These are phyloP conservation scores for Aradus depressus DNA, from an alignment of 2,888 invertebrate species.

Conservation along the genomic window DNA sequence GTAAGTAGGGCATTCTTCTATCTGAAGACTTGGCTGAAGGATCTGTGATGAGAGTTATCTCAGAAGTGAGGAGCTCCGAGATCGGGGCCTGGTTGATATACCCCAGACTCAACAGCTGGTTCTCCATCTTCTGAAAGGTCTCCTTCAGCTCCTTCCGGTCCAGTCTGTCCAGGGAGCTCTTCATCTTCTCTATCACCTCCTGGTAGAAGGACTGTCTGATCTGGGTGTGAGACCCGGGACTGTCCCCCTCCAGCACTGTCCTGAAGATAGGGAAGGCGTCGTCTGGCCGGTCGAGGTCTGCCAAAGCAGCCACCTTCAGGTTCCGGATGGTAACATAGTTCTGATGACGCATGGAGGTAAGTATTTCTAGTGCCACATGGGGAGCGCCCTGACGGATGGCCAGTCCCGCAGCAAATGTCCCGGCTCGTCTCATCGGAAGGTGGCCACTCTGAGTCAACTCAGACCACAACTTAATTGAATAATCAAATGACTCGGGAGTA, in stretches of 20 bases:
- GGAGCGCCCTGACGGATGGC: slow-evolving; percentile 58
- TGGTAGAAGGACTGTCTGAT: too few relatives aligned
- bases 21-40: too few relatives aligned
- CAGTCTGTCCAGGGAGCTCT: too few relatives aligned
- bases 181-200: too few relatives aligned
- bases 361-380: slow-evolving; percentile 54
- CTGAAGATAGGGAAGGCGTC: slow-evolving; percentile 52
- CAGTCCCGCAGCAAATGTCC: slow-evolving; percentile 51
- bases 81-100: too few relatives aligned
- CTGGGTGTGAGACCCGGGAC: too few relatives aligned
- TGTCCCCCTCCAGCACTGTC: slow-evolving; percentile 45
- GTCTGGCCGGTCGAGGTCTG: slow-evolving; percentile 49
- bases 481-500: slow-evolving; percentile 51
- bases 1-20: too few relatives aligned
- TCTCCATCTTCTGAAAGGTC: too few relatives aligned
- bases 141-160: too few relatives aligned
- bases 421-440: slow-evolving; percentile 48
- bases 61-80: too few relatives aligned
- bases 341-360: slow-evolving; percentile 43
- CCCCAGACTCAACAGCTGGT: too few relatives aligned
- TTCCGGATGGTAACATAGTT: slow-evolving; percentile 58
- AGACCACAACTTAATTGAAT: slow-evolving; percentile 50
- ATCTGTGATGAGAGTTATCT: too few relatives aligned
- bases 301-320: slow-evolving; percentile 51
- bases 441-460: slow-evolving; percentile 47